Evolutionary conservation across 2,888 invertebrate species (phyloP).

Genomic region (Agrotis exclamationis): DNA sequence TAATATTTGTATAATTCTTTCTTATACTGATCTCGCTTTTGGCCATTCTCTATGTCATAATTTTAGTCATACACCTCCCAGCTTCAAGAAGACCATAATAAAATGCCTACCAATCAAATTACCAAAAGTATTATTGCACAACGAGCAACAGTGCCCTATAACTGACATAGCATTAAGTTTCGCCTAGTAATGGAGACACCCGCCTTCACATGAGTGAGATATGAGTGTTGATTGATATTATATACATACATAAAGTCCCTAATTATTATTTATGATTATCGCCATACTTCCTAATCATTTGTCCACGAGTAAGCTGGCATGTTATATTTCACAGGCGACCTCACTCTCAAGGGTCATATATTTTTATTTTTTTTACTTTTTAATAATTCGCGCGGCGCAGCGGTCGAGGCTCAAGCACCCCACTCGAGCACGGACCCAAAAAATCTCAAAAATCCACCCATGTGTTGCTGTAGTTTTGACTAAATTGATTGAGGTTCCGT

Average conservation of each 20-base stretch:
- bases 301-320: conserved; percentile 74
- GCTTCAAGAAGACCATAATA: too few relatives aligned
- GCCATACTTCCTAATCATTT: conserved; percentile 65
- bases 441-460: conserved; percentile 87
- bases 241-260: background rate
- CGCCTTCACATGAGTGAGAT: too few relatives aligned
- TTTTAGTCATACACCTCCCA: too few relatives aligned
- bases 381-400: conserved; percentile 87
- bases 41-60: too few relatives aligned
- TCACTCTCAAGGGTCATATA: conserved; percentile 79
- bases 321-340: conserved; percentile 80
- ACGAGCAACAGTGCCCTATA: too few relatives aligned
- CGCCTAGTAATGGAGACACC: background rate
- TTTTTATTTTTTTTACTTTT: conserved; percentile 86
- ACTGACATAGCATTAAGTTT: background rate
- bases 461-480: conserved; percentile 81
- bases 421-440: conserved; percentile 89
- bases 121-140: too few relatives aligned
- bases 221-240: background rate
- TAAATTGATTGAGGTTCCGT: conserved; percentile 79
- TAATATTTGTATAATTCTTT: too few relatives aligned
- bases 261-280: conserved; percentile 33
- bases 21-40: too few relatives aligned
- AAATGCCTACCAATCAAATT: too few relatives aligned
- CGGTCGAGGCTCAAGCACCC: conserved; percentile 79